Conservation (phyloP, 2,113 vertebrate species). For the Naja naja region DNA sequence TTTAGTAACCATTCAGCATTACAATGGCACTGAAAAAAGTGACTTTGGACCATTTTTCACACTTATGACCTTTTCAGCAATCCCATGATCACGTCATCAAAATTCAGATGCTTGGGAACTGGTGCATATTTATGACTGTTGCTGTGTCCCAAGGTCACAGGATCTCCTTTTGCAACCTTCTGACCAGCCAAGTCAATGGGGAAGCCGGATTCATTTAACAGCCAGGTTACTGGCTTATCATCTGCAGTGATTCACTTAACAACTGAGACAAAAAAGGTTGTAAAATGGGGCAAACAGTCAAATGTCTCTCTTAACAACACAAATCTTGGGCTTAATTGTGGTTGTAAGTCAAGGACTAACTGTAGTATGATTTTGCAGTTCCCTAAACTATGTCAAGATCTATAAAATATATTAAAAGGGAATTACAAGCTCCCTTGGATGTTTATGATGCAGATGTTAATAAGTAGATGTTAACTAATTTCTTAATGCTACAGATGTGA, state of each 20-base stretch:
- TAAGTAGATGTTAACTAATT: not conserved
- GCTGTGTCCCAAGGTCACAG: not conserved
- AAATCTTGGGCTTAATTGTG: not conserved
- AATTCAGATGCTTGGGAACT: too few species aligned
- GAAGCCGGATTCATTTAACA: not conserved
- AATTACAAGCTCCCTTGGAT: not conserved
- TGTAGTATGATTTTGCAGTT: not conserved
- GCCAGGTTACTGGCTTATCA: not conserved
- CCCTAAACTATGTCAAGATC: not conserved
- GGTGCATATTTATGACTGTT: not conserved
- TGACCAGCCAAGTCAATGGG: not conserved
- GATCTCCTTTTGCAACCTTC: not conserved
- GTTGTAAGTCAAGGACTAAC: not conserved
- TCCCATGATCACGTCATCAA: too few species aligned
- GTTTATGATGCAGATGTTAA: not conserved
- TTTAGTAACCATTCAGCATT: too few species aligned
- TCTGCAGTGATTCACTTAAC: not conserved
- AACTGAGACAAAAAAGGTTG: too few species aligned
- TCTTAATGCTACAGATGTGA: not conserved
- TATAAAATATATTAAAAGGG: not conserved
- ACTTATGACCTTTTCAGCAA: too few species aligned
- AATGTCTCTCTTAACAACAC: not conserved
- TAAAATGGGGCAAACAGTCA: not conserved
- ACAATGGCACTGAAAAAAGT: too few species aligned
- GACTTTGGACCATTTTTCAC: too few species aligned